A percentile compares a stretch with the other conserved stretches of the same genome.
These are phyloP conservation scores for Pogona vitticeps DNA, from an alignment of 2,113 vertebrate species.

Conservation along the genomic window DNA sequence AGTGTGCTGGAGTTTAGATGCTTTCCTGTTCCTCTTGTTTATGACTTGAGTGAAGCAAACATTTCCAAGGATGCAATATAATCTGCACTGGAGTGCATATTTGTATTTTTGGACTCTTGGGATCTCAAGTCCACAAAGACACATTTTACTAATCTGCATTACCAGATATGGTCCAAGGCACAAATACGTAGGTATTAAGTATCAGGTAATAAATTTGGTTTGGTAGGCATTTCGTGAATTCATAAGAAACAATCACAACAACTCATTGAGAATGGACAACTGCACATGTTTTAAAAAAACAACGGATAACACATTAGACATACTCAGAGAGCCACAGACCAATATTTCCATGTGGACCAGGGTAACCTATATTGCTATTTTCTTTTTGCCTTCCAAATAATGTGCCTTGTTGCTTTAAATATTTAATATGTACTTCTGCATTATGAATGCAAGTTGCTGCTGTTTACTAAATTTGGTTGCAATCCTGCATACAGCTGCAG, in stretches of 20 bases:
- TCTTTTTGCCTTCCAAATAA: background rate
- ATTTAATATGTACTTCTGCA: constrained; percentile 16
- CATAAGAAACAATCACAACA: background rate
- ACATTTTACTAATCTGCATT: background rate
- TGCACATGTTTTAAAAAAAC: background rate
- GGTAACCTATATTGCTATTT: background rate
- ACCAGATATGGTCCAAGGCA: background rate
- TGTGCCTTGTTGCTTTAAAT: background rate
- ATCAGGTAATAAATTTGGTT: background rate
- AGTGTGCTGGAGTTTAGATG: no score
- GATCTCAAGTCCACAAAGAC: no score
- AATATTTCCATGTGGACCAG: background rate
- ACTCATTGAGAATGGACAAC: background rate
- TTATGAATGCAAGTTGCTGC: constrained; percentile 7
- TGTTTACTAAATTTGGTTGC: background rate
- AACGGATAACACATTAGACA: background rate
- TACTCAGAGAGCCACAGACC: background rate
- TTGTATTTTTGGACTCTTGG: no score
- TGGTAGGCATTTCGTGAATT: background rate
- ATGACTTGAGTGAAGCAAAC: background rate
- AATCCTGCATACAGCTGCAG: background rate
- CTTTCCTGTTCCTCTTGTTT: background rate
- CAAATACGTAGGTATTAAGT: background rate
- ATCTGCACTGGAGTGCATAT: no score
- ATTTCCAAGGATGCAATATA: background rate